Base-by-base conservation (phyloP, 2,888 invertebrate genomes). In the Lamproptera curius region DNA sequence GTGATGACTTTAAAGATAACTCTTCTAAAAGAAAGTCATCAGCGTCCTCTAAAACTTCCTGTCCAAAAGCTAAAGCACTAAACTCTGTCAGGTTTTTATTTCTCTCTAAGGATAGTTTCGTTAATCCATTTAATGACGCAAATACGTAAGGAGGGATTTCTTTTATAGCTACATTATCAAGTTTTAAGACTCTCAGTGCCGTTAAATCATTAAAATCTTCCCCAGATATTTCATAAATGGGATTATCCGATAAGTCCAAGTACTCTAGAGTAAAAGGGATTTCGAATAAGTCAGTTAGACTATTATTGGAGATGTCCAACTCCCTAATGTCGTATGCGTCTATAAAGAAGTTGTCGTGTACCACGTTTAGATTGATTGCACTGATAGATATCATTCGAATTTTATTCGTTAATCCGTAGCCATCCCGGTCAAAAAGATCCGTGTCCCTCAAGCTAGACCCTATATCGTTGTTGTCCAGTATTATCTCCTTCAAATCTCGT, bases 171-270 rank as follows among this genome's bases (percentile, higher is more conserved):
- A 92, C 76, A 57, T 90, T 82, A 57, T 92, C 91, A 11, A 92
- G 61, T 57, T 83, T 87, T 2, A 92, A 65, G 0, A 76, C 74
- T 55, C 82, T 88, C 33, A 93, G 56, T 0, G 82, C 86, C 0
- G 89, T 88, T 14, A 90, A 66, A 47, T 89, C 81, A 0, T 67
- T 58, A 38, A 91, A 85, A 57, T 90, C 84, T 55, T 84, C 87
- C 0, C 76, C 73, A 1, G 81, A 74, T 16, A 92, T 67, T 13
- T 75, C 74, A 0, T 63, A 57, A 2, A 92, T 84, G 6, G 89
- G 84, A 42, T 91, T 92, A 36, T 89, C 89, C 0, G 92, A 92
- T 10, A 92, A 58, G 67, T 92, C 92, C 13, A 93, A 71, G 51
- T 89, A 86, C 60, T 90, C 81, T 4, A 92, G 58, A 0, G 87